Percentiles rank a stretch among this genome's conserved stretches.
Evolutionary conservation across 2,888 invertebrate genomes (phyloP).

Genomic region (Drosophila fulvimacula): DNA sequence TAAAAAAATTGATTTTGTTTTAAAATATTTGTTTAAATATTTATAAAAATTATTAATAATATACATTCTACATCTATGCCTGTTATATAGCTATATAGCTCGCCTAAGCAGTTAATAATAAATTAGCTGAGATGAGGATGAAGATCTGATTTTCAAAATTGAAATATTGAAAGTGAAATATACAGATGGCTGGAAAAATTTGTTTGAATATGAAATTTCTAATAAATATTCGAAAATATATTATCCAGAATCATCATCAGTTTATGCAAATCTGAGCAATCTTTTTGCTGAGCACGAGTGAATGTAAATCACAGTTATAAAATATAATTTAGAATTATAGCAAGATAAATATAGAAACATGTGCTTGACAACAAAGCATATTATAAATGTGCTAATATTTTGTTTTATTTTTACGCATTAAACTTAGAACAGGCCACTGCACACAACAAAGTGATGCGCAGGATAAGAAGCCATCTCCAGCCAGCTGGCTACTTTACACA

Average conservation of each 20-base stretch:
- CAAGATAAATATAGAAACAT: neutral
- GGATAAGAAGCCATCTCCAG: conserved; percentile 46
- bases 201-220: too few relatives aligned
- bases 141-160: too few relatives aligned
- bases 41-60: too few relatives aligned
- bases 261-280: neutral
- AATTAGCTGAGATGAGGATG: too few relatives aligned
- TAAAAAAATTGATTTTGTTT: neutral
- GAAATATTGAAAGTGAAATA: too few relatives aligned
- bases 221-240: neutral
- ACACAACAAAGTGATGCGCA: conserved; percentile 52
- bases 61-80: too few relatives aligned
- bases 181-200: too few relatives aligned
- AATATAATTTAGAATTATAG: neutral
- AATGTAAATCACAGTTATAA: neutral
- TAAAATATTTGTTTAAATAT: neutral
- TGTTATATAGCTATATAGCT: too few relatives aligned
- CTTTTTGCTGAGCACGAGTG: neutral
- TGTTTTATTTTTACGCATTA: conserved; percentile 15
- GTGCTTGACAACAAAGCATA: neutral
- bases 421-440: conserved; percentile 42
- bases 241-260: too few relatives aligned
- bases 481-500: conserved; percentile 38
- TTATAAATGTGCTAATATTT: neutral
- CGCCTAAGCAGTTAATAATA: too few relatives aligned